Percentiles rank a stretch among this genome's conserved stretches.
These are phyloP conservation scores for Macropus fuliginosus DNA, from an alignment of 2,797 vertebrate genomes.

Conservation along the genomic window DNA sequence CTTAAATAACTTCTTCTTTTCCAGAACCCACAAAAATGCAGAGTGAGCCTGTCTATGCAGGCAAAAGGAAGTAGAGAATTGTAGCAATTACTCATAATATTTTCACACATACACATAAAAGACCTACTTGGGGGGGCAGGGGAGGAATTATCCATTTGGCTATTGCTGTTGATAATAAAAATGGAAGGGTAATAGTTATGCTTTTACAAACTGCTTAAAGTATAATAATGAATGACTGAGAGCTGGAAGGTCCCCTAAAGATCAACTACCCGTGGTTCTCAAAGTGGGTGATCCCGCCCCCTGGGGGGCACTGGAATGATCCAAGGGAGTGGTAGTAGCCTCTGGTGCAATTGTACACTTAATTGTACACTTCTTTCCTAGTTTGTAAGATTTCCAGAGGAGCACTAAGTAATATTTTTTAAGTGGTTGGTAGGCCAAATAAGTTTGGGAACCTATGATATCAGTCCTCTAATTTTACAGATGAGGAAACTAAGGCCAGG, in stretches of 20 bases:
- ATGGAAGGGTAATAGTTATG: not conserved
- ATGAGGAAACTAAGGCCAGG: not conserved
- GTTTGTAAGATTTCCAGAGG: too few species aligned
- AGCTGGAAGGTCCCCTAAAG: not conserved
- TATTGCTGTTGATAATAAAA: not conserved
- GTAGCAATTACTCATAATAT: slow-evolving; percentile 42
- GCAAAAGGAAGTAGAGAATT: slow-evolving; percentile 35
- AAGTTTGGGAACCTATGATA: too few species aligned
- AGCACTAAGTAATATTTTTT: too few species aligned
- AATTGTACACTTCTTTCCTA: too few species aligned
- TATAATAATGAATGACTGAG: not conserved
- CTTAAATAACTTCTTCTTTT: slow-evolving; percentile 56
- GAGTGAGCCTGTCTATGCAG: slow-evolving; percentile 49
- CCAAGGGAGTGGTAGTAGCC: too few species aligned
- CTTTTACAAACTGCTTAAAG: not conserved
- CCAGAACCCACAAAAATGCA: slow-evolving; percentile 60
- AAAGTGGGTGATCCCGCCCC: too few species aligned
- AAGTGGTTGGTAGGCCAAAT: too few species aligned
- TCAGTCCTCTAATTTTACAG: not conserved
- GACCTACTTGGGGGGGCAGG: not conserved
- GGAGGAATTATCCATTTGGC: not conserved
- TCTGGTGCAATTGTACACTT: too few species aligned
- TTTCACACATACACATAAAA: not conserved
- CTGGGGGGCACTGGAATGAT: too few species aligned
- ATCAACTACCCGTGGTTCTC: too few species aligned